Percentiles rank a stretch among this genome's conserved stretches.
phyloP scores from a whole-genome alignment of 2,113 vertebrate species.

The Ctenodactylus gundi region DNA sequence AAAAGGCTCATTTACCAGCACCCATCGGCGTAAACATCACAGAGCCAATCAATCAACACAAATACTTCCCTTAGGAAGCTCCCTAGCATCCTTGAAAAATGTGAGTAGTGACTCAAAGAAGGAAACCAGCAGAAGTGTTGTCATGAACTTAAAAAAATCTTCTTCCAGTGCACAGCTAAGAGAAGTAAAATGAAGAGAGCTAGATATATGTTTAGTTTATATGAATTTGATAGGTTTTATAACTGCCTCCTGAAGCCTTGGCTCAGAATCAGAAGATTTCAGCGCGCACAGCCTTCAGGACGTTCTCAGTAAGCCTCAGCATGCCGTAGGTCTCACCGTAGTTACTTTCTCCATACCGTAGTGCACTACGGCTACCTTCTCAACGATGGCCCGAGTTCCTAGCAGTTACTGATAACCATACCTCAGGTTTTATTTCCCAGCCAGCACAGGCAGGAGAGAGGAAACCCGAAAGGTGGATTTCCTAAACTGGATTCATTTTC shows the following conservation, averaged over 20 bases:
- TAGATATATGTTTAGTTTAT: conserved; percentile 77
- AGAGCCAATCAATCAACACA: conserved; percentile 78
- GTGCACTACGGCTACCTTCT: conserved; percentile 80
- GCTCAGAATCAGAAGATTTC: conserved; percentile 66
- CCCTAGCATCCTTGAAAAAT: conserved; percentile 81
- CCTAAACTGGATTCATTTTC: conserved; percentile 74
- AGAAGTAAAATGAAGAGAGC: conserved; percentile 78
- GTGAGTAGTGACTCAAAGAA: conserved; percentile 77
- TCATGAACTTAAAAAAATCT: conserved; percentile 78
- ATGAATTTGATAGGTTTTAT: conserved; percentile 76
- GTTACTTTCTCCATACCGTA: conserved; percentile 73
- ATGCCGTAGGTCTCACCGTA: conserved; percentile 72
- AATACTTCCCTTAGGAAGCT: conserved; percentile 68
- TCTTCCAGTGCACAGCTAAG: conserved; percentile 70
- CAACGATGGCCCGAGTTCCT: conserved; percentile 73
- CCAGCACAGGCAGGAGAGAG: conserved; percentile 64
- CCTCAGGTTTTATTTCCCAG: conserved; percentile 68
- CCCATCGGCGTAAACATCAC: conserved; percentile 62
- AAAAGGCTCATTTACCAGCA: conserved; percentile 75
- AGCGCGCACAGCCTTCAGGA: conserved; percentile 81
- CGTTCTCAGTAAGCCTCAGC: conserved; percentile 81
- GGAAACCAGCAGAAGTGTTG: conserved; percentile 74
- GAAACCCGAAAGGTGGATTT: conserved; percentile 71
- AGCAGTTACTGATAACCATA: conserved; percentile 82
- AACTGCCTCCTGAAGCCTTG: conserved; percentile 54